phyloP scores from a whole-genome alignment of 37 sponge, comb jelly and placozoan genomes.

The Bolinopsis microptera region DNA sequence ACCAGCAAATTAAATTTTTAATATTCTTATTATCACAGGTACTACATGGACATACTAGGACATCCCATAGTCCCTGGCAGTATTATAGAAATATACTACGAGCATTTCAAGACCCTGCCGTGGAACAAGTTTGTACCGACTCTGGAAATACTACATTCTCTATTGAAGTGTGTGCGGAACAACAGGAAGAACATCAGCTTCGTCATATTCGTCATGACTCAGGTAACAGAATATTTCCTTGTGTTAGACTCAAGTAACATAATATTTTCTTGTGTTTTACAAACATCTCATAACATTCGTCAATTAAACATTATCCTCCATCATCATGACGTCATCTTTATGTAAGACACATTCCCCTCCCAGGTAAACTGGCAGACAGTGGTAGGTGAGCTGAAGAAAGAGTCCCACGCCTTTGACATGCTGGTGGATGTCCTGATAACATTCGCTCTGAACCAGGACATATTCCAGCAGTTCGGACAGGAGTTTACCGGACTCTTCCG shows the following conservation, averaged over 20 bases:
- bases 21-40: too few species aligned
- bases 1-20: too few species aligned
- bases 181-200: conserved; percentile 60
- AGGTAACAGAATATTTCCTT: neutral
- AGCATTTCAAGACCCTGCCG: conserved; percentile 33
- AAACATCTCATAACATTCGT: too few species aligned
- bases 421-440: conserved; percentile 40
- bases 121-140: conserved; percentile 60
- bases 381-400: conserved; percentile 50
- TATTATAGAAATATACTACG: conserved; percentile 11
- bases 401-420: conserved; percentile 60
- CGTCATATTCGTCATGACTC: conserved; percentile 50
- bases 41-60: conserved; percentile 60
- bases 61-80: conserved; percentile 33
- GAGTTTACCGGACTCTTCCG: conserved; percentile 19
- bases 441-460: conserved; percentile 49
- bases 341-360: too few species aligned
- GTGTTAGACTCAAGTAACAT: too few species aligned
- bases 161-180: conserved; percentile 43
- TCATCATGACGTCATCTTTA: too few species aligned
- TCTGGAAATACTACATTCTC: conserved; percentile 9
- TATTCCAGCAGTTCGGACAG: conserved; percentile 28
- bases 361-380: conserved; percentile 57
- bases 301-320: too few species aligned
- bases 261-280: too few species aligned